These are phyloP conservation scores for Lacerta bilineata DNA, from an alignment of 2,797 vertebrate genomes.

Conservation along the genomic window DNA sequence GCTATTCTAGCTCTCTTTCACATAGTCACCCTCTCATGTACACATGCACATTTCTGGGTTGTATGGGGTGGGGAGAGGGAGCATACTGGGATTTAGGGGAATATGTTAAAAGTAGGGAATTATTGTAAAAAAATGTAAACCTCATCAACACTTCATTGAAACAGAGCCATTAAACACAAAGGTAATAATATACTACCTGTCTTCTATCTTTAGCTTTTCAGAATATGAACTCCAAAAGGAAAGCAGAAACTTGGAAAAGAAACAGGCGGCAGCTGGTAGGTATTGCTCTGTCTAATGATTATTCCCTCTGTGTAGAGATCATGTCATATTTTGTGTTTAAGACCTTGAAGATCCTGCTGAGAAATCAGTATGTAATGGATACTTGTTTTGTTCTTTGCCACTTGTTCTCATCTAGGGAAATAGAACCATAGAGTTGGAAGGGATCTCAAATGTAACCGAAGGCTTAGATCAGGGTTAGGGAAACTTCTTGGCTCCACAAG, in stretches of 20 bases:
- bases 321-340: no score
- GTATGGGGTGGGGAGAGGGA: neutral
- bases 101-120: neutral
- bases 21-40: neutral
- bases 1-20: neutral
- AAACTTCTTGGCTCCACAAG: no score
- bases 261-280: constrained; percentile 90
- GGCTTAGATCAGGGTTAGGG: no score
- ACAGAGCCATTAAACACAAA: neutral
- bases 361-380: no score
- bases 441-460: no score
- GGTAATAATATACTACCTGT: neutral
- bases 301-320: no score
- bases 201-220: constrained; percentile 85
- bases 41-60: neutral
- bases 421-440: no score
- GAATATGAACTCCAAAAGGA: constrained; percentile 94
- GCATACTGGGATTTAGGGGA: neutral
- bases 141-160: neutral
- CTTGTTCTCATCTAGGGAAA: no score
- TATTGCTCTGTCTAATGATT: constrained; percentile 8
- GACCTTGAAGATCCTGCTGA: no score
- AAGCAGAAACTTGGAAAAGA: constrained; percentile 94
- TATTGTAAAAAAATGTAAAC: neutral
- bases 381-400: no score